Evolutionary conservation across 2,888 invertebrate genomes (phyloP).

Genomic region (Salticus scenicus): DNA sequence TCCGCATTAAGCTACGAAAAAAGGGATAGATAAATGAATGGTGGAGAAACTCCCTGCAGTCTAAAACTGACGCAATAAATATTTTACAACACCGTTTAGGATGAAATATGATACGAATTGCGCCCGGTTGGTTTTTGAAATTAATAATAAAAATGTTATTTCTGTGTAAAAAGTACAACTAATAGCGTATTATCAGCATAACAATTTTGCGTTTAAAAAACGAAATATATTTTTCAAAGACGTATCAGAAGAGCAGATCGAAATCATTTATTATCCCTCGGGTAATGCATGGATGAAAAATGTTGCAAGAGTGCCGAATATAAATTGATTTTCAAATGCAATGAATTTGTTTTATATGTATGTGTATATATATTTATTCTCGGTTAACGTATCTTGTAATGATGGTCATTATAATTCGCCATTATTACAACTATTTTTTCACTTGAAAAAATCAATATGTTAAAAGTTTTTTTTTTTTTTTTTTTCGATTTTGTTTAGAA

Average conservation of each 20-base stretch:
- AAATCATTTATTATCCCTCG: neutral
- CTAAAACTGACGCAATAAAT: neutral
- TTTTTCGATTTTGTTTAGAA: too few relatives aligned
- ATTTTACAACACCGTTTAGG: conserved; percentile 15
- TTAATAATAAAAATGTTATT: conserved; percentile 6
- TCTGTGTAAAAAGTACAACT: neutral
- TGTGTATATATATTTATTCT: neutral
- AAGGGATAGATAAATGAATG: neutral
- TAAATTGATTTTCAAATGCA: conserved; percentile 5
- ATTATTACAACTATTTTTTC: too few relatives aligned
- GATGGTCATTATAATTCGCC: too few relatives aligned
- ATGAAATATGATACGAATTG: neutral
- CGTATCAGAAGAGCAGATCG: neutral
- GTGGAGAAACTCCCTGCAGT: neutral
- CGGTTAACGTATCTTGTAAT: too few relatives aligned
- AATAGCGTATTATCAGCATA: neutral
- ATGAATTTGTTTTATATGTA: neutral
- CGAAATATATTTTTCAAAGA: neutral
- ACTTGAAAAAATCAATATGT: too few relatives aligned
- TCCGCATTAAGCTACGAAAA: neutral
- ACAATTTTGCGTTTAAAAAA: neutral
- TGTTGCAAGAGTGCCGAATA: neutral
- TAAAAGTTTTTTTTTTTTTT: too few relatives aligned
- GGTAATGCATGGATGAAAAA: neutral
- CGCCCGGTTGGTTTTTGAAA: neutral